Conservation (phyloP, 2,888 invertebrate species). For the Eupithecia subumbrata region DNA sequence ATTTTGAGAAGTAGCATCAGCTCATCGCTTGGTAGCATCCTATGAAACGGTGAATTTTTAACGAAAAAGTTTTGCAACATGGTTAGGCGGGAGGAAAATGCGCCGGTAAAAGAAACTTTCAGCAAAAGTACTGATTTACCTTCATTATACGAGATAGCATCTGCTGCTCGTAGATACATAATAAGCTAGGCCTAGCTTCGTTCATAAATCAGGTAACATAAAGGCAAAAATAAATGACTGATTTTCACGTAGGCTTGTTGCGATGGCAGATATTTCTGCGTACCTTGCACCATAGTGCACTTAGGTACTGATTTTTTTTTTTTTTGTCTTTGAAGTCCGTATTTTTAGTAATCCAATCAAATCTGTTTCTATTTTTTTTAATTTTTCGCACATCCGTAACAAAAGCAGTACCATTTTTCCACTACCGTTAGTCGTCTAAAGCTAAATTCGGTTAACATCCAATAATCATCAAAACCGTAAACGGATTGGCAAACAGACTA, state of each 20-base stretch:
- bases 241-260: neutral
- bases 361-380: neutral
- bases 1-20: neutral
- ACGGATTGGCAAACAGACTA: neutral
- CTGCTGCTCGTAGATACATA: neutral
- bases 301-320: neutral
- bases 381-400: neutral
- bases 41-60: slow-evolving; percentile 14
- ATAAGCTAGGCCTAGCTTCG: neutral
- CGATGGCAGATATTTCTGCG: neutral
- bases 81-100: slow-evolving; percentile 16
- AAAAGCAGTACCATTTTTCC: neutral
- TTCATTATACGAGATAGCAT: slow-evolving; percentile 6
- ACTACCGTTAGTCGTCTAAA: neutral
- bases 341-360: neutral
- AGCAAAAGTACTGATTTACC: slow-evolving; percentile 14
- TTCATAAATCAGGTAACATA: slow-evolving; percentile 3
- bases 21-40: neutral
- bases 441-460: neutral
- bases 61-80: slow-evolving; percentile 15
- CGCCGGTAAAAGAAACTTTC: neutral
- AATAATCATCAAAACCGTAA: neutral
- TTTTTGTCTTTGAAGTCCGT: neutral
- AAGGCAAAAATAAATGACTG: neutral
- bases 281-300: neutral